Conservation (phyloP, 2,113 vertebrate species). For the Chamaea fasciata region DNA sequence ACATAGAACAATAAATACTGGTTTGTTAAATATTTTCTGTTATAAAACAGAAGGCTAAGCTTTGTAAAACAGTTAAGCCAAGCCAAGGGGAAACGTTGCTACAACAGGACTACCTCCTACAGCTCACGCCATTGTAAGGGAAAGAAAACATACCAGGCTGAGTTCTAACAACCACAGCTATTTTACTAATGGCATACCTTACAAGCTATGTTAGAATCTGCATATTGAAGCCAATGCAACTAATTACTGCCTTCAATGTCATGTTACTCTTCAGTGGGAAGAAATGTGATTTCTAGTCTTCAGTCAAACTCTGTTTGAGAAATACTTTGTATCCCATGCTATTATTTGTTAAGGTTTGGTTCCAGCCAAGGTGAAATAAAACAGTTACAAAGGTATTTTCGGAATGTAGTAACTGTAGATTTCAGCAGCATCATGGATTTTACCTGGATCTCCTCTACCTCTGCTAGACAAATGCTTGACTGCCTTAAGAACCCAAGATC, state of each 20-base stretch:
- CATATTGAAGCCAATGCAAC: not conserved
- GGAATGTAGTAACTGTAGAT: not conserved
- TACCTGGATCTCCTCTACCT: not conserved
- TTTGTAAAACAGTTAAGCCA: not conserved
- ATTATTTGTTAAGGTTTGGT: not conserved
- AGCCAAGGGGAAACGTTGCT: not conserved
- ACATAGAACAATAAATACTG: not conserved
- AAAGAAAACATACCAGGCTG: not conserved
- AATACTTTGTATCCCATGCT: not conserved
- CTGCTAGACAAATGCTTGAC: not conserved
- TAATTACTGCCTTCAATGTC: not conserved
- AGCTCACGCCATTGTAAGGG: rapidly evolving
- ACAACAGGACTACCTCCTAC: not conserved
- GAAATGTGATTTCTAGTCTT: not conserved
- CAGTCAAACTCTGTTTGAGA: not conserved
- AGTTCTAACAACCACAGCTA: not conserved
- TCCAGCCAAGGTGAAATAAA: not conserved
- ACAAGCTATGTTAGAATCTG: not conserved
- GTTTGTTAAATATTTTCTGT: not conserved
- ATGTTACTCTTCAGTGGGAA: not conserved
- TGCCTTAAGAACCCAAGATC: not conserved
- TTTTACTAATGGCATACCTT: not conserved
- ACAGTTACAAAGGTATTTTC: not conserved
- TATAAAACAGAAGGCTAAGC: not conserved
- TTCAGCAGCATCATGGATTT: not conserved